Conservation (phyloP, 2,113 vertebrate species). For the Myocastor coypus region DNA sequence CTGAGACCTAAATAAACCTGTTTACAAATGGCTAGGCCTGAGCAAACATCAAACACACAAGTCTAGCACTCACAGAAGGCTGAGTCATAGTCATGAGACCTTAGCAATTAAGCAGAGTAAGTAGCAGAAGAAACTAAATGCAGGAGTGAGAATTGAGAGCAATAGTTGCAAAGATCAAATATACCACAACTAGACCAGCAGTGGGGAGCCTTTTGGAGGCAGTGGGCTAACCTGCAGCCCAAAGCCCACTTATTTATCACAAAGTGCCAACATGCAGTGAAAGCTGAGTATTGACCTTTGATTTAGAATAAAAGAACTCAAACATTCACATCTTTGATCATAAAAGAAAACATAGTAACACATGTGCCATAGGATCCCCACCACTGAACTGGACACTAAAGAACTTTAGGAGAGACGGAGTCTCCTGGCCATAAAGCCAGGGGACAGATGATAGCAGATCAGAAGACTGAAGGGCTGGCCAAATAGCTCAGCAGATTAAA, state of each 20-base stretch:
- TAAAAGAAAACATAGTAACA: not conserved
- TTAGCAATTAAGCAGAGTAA: not conserved
- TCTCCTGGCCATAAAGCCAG: not conserved
- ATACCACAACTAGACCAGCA: not conserved
- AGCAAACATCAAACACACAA: not conserved
- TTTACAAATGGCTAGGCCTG: not conserved
- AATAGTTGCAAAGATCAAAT: not conserved
- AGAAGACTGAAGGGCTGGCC: not conserved
- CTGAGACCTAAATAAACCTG: not conserved
- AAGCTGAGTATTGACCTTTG: not conserved
- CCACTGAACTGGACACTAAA: not conserved
- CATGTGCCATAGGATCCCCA: not conserved
- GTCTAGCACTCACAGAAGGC: not conserved
- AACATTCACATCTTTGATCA: not conserved
- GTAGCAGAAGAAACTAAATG: not conserved
- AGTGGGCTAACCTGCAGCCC: not conserved
- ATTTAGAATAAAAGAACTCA: not conserved
- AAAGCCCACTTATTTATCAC: not conserved
- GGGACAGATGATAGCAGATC: not conserved
- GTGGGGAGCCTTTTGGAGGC: not conserved
- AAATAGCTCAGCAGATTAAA: no score
- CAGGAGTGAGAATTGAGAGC: not conserved
- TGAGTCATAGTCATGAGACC: not conserved
- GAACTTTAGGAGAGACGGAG: not conserved
- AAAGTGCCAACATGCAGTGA: not conserved